Evolutionary conservation across 2,888 invertebrate genomes (phyloP), one percentile per base, ranked within the genome.

Genomic region (Parapristionchus giblindavisi): DNA sequence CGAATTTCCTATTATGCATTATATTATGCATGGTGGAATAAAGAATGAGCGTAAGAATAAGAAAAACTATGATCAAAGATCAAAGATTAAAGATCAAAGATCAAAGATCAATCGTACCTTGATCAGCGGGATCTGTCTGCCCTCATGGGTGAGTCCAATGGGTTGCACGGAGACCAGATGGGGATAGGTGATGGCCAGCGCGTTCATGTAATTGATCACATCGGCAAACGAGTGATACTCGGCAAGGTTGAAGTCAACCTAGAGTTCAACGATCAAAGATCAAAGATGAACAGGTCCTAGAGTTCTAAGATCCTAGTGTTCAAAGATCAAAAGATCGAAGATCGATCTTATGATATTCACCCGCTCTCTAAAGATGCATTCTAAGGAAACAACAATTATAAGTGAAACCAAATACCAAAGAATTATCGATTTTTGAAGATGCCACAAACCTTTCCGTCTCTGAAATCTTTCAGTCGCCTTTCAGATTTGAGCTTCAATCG

Each of bases 101-200:
- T n/a, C n/a, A n/a, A n/a, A n/a, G n/a, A 51, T 51, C 2, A 5
- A 0, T 6, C 58, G 1, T 4, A 87, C 86, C 81, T 86, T 88
- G 66, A 88, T 85, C 51, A 87, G 71, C 14, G 86, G 85, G 66
- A 87, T 87, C 78, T 87, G 86, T 32, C 88, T 70, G 40, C 85
- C 85, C 75, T 87, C 87, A 70, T 87, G 88, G 8, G 87, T 86
- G 2, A 85, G 85, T 17, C 87, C 87, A 66, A 87, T 88, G 11
- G 86, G 87, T 60, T 84, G 81, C 11, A 88, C 88, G 8, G 84
- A 82, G 29, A 88, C 87, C 3, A 85, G 74, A 34, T 85, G 83
- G 8, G 87, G 88, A 76, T 83, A 88, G 24, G 81, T 84, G 75
- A 85, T 78, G n/a, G 87, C 86, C 48, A 87, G 70, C 4, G 82